phyloP scores from a whole-genome alignment of 2,797 vertebrate genomes.

The Megalops cyprinoides region DNA sequence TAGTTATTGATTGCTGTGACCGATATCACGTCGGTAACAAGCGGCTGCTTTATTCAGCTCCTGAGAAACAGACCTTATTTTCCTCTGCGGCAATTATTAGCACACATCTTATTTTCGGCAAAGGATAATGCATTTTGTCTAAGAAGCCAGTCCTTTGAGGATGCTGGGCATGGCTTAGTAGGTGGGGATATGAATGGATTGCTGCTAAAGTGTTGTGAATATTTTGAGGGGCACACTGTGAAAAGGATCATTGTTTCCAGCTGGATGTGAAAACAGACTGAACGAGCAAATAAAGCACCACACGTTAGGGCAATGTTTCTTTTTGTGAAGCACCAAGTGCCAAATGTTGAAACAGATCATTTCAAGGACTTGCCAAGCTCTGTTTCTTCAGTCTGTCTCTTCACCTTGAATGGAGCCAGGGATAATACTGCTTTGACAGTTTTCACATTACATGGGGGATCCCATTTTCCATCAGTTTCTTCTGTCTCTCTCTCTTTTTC shows the following conservation, averaged over 20 bases:
- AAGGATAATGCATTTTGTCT: neutral
- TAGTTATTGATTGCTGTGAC: neutral
- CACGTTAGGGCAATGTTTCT: slow-evolving; percentile 2
- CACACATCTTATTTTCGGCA: neutral
- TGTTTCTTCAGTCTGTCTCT: slow-evolving; percentile 22
- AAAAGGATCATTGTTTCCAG: neutral
- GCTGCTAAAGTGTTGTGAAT: neutral
- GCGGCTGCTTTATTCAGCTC: no score
- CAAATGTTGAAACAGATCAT: slow-evolving; percentile 34
- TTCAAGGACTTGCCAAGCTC: slow-evolving; percentile 33
- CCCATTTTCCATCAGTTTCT: slow-evolving; percentile 25
- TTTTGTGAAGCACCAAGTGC: slow-evolving; percentile 31
- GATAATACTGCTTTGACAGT: slow-evolving; percentile 36
- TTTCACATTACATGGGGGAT: slow-evolving; percentile 32
- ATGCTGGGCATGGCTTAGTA: no score
- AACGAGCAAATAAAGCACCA: slow-evolving; percentile 35
- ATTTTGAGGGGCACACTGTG: neutral
- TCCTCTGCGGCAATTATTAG: neutral
- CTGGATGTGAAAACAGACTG: neutral
- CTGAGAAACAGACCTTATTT: neutral
- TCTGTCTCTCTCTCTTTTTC: slow-evolving; percentile 21
- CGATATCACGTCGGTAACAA: neutral
- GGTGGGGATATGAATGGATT: neutral
- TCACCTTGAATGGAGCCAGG: slow-evolving; percentile 40
- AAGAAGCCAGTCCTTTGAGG: no score